phyloP scores from a whole-genome alignment of 2,113 vertebrate species.

The Columba janthina region DNA sequence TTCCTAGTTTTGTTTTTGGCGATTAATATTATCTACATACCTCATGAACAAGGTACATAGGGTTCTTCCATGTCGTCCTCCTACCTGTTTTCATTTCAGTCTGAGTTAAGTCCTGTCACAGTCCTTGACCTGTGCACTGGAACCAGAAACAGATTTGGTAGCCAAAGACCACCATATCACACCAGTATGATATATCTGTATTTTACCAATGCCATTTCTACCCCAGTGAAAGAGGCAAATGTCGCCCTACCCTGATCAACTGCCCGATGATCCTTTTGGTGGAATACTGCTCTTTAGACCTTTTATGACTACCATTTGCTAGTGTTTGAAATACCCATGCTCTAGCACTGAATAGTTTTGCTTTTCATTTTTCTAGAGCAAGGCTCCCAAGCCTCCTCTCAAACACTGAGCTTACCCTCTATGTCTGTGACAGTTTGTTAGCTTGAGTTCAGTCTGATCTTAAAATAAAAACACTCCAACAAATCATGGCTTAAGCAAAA shows the following conservation, averaged over 20 bases:
- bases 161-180: neutral
- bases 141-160: neutral
- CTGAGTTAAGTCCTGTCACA: neutral
- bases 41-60: fast-evolving
- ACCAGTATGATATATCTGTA: neutral
- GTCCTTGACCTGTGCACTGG: neutral
- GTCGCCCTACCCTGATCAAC: neutral
- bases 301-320: neutral
- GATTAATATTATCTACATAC: neutral
- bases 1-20: neutral
- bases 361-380: neutral
- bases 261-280: neutral
- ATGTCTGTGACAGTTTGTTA: neutral
- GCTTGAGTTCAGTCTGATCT: neutral
- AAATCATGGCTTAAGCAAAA: conserved; percentile 50
- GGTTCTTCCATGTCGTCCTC: neutral
- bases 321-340: neutral
- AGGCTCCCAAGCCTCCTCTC: neutral
- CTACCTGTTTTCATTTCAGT: neutral
- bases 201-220: neutral
- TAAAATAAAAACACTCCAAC: conserved; percentile 56
- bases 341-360: neutral
- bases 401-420: neutral
- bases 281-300: neutral
- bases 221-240: fast-evolving